Percentiles rank a stretch among this genome's conserved stretches.
These are phyloP conservation scores for Drosophila lowei DNA, from an alignment of 1,140 invertebrate species.

Conservation along the genomic window DNA sequence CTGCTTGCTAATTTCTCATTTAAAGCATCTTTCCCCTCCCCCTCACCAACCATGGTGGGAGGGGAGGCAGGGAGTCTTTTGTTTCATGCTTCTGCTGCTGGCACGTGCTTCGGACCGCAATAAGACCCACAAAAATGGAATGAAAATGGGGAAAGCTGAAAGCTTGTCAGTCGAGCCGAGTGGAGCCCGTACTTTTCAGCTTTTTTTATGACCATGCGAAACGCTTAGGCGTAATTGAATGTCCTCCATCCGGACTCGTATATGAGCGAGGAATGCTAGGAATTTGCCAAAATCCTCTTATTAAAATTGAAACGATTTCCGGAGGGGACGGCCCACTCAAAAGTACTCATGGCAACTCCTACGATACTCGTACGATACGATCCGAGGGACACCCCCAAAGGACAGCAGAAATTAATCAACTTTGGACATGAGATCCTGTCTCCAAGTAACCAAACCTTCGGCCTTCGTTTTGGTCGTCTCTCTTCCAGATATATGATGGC, in stretches of 20 bases:
- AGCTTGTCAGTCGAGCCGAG: neutral
- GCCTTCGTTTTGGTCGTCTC: neutral
- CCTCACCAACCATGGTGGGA: too few species aligned
- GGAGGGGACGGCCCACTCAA: neutral
- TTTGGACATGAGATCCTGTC: neutral
- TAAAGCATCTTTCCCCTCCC: constrained; percentile 27
- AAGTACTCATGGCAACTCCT: too few species aligned
- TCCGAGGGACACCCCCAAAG: too few species aligned
- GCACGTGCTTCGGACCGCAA: constrained; percentile 40
- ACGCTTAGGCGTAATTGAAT: constrained; percentile 11
- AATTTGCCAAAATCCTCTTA: constrained; percentile 14
- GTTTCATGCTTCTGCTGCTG: constrained; percentile 1
- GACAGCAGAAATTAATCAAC: too few species aligned
- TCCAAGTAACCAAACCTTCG: neutral
- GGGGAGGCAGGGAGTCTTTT: constrained; percentile 13
- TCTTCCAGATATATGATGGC: constrained; percentile 85
- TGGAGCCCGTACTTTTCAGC: neutral
- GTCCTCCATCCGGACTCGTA: neutral
- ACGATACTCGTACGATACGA: too few species aligned
- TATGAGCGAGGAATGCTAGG: neutral
- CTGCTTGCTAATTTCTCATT: constrained; percentile 54
- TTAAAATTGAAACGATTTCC: constrained; percentile 20
- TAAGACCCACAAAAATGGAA: constrained; percentile 20
- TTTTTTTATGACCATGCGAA: constrained; percentile 13
- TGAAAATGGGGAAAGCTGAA: constrained; percentile 11